phyloP scores from a whole-genome alignment of 2,888 invertebrate species.

The Psococerastis gibbosa region DNA sequence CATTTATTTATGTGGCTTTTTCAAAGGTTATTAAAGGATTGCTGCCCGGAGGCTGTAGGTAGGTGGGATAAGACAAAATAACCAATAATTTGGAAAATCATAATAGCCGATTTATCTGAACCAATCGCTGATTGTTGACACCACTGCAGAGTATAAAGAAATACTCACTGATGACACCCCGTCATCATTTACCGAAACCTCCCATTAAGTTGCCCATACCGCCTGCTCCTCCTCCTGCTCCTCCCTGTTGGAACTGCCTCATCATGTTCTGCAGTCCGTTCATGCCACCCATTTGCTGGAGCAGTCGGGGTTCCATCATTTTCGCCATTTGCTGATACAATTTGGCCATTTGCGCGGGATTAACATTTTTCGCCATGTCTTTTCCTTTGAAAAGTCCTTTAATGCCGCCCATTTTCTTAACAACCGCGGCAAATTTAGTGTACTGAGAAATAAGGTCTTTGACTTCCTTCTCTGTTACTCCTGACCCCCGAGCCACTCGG shows the following conservation, averaged over 20 bases:
- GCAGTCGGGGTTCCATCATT: conserved; percentile 98
- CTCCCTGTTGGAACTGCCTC: conserved; percentile 65
- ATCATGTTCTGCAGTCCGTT: conserved; percentile 94
- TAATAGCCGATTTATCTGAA: no score
- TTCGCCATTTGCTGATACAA: conserved; percentile 99
- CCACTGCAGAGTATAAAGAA: no score
- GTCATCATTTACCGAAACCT: conserved; percentile 33
- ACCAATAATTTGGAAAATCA: no score
- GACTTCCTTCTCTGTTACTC: conserved; percentile 87
- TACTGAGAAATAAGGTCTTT: conserved; percentile 95
- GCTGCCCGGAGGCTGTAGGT: no score
- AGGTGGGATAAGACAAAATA: no score
- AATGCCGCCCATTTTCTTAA: conserved; percentile 99
- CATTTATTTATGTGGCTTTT: no score
- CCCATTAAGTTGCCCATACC: conserved; percentile 37
- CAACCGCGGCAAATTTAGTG: conserved; percentile 97
- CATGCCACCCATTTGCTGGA: conserved; percentile 94
- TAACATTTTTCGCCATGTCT: conserved; percentile 97
- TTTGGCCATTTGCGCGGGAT: conserved; percentile 96
- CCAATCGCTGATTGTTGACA: no score
- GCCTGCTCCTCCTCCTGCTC: conserved; percentile 32
- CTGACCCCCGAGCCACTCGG: conserved; percentile 82
- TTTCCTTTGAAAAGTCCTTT: conserved; percentile 98
- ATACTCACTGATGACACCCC: no score
- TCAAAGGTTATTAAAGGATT: no score